Evolutionary conservation across 2,888 invertebrate species (phyloP).

Genomic region (Drosophila algonquin): DNA sequence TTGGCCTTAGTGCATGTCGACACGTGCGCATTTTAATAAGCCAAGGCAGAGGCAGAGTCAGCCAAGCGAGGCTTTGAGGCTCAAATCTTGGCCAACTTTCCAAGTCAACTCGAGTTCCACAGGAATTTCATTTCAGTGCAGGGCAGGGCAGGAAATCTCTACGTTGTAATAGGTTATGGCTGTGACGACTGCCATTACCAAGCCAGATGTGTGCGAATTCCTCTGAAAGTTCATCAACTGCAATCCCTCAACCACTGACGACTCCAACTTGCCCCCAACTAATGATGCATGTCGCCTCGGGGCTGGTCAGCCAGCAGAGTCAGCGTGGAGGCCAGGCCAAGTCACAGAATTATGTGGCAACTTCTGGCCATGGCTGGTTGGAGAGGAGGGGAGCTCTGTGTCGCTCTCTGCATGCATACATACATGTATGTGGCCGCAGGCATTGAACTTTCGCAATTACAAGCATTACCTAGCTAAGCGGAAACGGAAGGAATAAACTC

Average conservation of each 20-base stretch:
- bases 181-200: constrained; percentile 17
- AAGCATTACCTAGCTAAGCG: constrained; percentile 56
- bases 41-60: constrained; percentile 21
- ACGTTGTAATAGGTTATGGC: neutral
- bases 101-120: neutral
- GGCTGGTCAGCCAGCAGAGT: constrained; percentile 34
- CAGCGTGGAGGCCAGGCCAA: neutral
- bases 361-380: constrained; percentile 8
- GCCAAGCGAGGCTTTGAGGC: constrained; percentile 2
- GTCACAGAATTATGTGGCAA: constrained; percentile 44
- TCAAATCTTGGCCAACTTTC: constrained; percentile 60
- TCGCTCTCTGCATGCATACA: constrained; percentile 22
- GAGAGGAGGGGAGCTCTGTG: neutral
- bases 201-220: neutral
- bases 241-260: constrained; percentile 25
- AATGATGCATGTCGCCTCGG: constrained; percentile 49
- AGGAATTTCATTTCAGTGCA: neutral
- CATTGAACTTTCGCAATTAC: constrained; percentile 72
- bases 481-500: constrained; percentile 53
- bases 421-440: constrained; percentile 42
- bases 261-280: constrained; percentile 37
- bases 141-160: neutral
- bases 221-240: constrained; percentile 30
- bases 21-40: constrained; percentile 74
- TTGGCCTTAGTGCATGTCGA: constrained; percentile 66